Conservation (phyloP, 2,888 invertebrate species). For the Drosophila nr. perissopoda region DNA sequence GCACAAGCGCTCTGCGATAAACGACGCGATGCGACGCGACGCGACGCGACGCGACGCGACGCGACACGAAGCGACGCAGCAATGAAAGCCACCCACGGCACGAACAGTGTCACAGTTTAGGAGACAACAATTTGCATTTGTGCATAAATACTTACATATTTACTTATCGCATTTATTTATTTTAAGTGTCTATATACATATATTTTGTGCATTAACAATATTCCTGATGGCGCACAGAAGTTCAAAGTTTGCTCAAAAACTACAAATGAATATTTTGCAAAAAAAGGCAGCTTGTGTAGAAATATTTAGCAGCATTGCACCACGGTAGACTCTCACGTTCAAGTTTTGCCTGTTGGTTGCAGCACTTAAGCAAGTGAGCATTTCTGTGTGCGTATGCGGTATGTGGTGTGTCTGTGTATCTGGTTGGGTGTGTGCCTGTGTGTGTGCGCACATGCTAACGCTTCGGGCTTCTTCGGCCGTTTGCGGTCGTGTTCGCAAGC, state of each 20-base stretch:
- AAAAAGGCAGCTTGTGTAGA: neutral
- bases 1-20: conserved; percentile 63
- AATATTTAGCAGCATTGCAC: conserved; percentile 34
- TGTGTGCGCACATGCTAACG: conserved; percentile 27
- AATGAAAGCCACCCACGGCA: conserved; percentile 9
- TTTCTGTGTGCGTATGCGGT: conserved; percentile 14
- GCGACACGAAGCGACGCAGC: conserved; percentile 30
- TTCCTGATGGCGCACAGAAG: neutral
- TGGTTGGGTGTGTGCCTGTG: conserved; percentile 2
- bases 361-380: conserved; percentile 36
- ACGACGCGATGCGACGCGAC: conserved; percentile 27
- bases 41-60: conserved; percentile 32
- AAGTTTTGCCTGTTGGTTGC: conserved; percentile 24
- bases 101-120: neutral
- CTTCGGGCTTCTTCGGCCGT: conserved; percentile 25
- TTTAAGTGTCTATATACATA: neutral
- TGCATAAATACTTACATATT: neutral
- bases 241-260: neutral
- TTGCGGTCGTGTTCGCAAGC: conserved; percentile 14
- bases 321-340: conserved; percentile 44
- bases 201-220: neutral
- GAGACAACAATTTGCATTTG: neutral
- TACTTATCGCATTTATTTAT: neutral
- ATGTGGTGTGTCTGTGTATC: conserved; percentile 16
- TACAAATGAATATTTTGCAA: too few relatives aligned